Evolutionary conservation across 2,113 vertebrate species (phyloP).

Genomic region (Capreolus pygargus): DNA sequence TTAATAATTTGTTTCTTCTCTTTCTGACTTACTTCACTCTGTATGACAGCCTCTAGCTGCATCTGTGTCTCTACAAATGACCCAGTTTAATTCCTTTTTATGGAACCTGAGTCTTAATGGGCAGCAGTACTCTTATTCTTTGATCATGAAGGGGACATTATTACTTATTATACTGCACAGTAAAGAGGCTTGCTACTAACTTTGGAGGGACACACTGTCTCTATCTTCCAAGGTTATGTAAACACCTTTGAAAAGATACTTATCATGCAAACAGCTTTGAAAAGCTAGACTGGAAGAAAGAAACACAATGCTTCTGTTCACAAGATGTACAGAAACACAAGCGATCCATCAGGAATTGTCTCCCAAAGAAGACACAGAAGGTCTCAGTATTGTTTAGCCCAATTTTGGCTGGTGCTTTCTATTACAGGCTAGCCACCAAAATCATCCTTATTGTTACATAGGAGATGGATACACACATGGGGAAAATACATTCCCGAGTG

Average conservation of each 20-base stretch:
- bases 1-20: background rate
- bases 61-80: background rate
- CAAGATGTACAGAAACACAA: background rate
- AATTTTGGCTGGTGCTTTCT: background rate
- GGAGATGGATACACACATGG: too few relatives aligned
- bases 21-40: background rate
- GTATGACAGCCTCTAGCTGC: background rate
- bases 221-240: background rate
- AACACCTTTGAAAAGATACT: background rate
- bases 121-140: background rate
- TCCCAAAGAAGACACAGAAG: background rate
- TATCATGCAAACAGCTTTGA: background rate
- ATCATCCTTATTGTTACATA: background rate
- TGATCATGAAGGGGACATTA: background rate
- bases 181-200: background rate
- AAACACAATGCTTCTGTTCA: background rate
- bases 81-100: background rate
- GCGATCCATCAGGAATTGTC: background rate
- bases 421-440: background rate
- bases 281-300: background rate
- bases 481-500: accelerated
- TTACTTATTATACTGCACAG: background rate
- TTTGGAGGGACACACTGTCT: background rate
- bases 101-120: background rate
- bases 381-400: background rate